Evolutionary conservation across 2,888 invertebrate genomes (phyloP).

Genomic region (Harpalus rufipes): DNA sequence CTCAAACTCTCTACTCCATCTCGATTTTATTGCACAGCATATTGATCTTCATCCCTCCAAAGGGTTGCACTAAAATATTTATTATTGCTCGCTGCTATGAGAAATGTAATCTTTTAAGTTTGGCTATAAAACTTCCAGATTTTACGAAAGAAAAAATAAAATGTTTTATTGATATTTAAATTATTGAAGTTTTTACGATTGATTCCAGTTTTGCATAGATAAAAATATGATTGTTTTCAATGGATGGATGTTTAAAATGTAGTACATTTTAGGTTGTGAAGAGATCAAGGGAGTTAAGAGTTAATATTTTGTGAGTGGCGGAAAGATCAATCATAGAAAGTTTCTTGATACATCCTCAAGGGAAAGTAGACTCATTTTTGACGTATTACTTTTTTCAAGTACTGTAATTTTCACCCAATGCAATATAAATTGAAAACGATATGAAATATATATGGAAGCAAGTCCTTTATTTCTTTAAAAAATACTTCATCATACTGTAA

Average conservation of each 20-base stretch:
- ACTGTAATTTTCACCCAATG: background rate
- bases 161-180: conserved; percentile 35
- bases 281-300: conserved; percentile 37
- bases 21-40: conserved; percentile 9
- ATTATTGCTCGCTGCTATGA: conserved; percentile 23
- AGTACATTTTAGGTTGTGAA: background rate
- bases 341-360: conserved; percentile 28
- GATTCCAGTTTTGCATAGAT: background rate
- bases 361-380: conserved; percentile 8
- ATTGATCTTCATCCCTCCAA: conserved; percentile 13
- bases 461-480: too few species aligned
- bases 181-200: conserved; percentile 32
- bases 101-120: conserved; percentile 38
- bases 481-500: too few species aligned
- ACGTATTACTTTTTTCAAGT: background rate
- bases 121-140: conserved; percentile 21
- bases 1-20: conserved; percentile 1
- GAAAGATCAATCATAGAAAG: conserved; percentile 55
- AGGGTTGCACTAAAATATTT: conserved; percentile 45
- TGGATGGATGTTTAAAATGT: conserved; percentile 4
- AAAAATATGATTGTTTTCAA: background rate
- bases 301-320: conserved; percentile 39
- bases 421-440: conserved; percentile 1
- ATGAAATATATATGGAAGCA: background rate
- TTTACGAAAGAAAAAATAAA: conserved; percentile 38